Evolutionary conservation across 2,113 vertebrate species (phyloP), one percentile per base, ranked within the genome.

Genomic region (Xiphophorus hellerii): DNA sequence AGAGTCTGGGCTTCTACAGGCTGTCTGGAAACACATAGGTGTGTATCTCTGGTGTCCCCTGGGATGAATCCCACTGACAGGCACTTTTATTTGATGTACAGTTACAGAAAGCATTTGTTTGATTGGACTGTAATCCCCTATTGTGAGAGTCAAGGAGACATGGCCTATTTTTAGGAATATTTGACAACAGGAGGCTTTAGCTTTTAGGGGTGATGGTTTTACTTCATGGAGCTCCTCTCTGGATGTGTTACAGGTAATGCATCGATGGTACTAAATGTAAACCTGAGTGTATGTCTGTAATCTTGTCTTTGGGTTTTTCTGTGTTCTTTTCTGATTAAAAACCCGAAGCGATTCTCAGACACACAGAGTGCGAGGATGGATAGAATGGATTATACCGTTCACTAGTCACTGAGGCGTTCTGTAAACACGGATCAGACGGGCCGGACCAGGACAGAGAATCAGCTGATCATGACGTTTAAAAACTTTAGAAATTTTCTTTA

Each of bases 111-210:
- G 87, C 93, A 91, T 92, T 94, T 93, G 82, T 85, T 74, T 88
- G 93, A 93, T 94, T 94, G 92, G 73, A 92, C 76, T 70, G 62
- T 94, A 95, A 95, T 94, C 94, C 90, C 37, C 48, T 66, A 74
- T 86, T 84, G 81, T 85, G 79, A 83, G 81, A 84, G 85, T 80
- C 79, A 88, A 90, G 78, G 83, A 75, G 83, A 61, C 62, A 48
- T 2, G 0, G 51, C 81, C 87, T 92, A 92, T 93, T 91, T 94
- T 94, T 91, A 91, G 89, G 66, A 68, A 82, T 83, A 69, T 89
- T 87, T 74, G 61, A 82, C 77, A 89, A 85, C 78, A 88, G 79
- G 82, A 71, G 65, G 85, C 66, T 88, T 88, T 83, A 71, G 74
- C 83, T 54, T 58, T 35, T 48, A 44, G 37, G 66, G 27, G 13